Base-by-base conservation (phyloP, 2,113 vertebrate species). In the Lipophrys pholis region DNA sequence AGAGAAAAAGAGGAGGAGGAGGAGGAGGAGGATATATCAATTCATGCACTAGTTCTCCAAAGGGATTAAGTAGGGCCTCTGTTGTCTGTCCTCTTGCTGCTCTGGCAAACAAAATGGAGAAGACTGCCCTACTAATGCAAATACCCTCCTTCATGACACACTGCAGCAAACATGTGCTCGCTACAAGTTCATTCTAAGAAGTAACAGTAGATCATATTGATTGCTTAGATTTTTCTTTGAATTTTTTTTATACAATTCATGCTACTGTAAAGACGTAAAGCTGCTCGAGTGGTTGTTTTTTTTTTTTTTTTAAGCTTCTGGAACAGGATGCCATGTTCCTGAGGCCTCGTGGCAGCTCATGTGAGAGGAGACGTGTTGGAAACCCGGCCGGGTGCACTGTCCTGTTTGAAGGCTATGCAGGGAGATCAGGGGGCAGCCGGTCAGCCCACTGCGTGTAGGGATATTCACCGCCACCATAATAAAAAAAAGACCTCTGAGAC, bases 1-100 rank as follows among this genome's bases (percentile, higher is more conserved):
- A 36, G 76, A 70, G 67, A 30, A 30, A 30, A 4, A 30, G 21
- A 30, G 21, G 21, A 50, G 41, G 57, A 55, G 69, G 8, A 71
- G 21, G 76, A 42, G 64, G 67, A 50, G 62, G 60, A 83, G 81
- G 76, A 81, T 75, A 74, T 89, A 89, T 88, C 87, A 86, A 90
- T 91, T 90, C 87, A 91, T 89, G 90, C 90, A 90, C 84, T 81
- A 86, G 62, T 90, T 91, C 87, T 92, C 79, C 81, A 62, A 81
- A 87, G 84, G 85, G 90, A 89, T 86, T 78, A 86, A 67, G 78
- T 52, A 17, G 51, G 78, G 73, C 41, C 68, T 77, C 72, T 77
- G 85, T 85, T 81, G 83, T 81, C 78, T 80, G 76, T 73, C 64
- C 79, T 77, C 82, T 78, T 63, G 6, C 81, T 70, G 73, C 81